phyloP scores from a whole-genome alignment of 2,113 vertebrate genomes.

The Collichthys lucidus region DNA sequence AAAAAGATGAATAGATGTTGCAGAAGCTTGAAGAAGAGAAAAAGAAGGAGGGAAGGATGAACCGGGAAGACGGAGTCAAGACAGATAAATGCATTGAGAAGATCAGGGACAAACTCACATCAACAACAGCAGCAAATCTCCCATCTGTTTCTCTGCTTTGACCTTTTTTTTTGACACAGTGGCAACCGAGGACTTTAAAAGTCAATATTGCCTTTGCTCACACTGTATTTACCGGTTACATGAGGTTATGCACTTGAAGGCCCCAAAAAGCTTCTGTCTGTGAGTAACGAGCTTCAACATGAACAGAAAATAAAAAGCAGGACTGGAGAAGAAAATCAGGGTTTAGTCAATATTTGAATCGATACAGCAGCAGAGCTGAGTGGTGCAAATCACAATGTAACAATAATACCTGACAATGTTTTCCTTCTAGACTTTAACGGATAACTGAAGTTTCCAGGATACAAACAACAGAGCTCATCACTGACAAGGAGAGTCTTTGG shows the following conservation, averaged over 20 bases:
- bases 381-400: neutral
- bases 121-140: neutral
- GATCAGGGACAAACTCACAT: conserved; percentile 9
- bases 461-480: no score
- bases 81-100: neutral
- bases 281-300: no score
- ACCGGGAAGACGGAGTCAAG: no score
- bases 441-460: no score
- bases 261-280: neutral
- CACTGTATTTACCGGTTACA: neutral
- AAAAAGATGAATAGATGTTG: neutral
- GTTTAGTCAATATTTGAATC: no score
- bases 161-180: neutral
- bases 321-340: no score
- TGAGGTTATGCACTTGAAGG: neutral
- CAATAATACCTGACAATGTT: no score
- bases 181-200: neutral
- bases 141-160: neutral
- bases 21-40: neutral
- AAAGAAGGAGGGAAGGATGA: neutral
- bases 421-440: no score
- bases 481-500: no score
- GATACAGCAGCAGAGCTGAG: no score
- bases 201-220: neutral
- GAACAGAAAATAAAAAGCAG: neutral